phyloP scores from a whole-genome alignment of 2,113 vertebrate genomes.

The Heliornis fulica region DNA sequence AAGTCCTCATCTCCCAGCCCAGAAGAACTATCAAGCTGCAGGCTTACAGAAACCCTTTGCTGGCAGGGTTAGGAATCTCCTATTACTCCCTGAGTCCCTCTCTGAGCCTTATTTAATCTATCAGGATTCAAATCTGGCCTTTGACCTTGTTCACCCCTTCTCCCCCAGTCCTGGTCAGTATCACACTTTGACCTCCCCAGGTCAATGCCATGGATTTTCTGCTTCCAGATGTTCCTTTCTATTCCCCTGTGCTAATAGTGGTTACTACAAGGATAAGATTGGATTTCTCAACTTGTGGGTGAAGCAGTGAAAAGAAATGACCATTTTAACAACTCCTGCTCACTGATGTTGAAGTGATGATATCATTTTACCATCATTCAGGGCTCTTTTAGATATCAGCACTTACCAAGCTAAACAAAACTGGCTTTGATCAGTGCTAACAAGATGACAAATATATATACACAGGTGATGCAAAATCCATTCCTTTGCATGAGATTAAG shows the following conservation, averaged over 20 bases:
- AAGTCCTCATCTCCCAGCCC: not conserved
- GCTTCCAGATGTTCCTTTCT: slow-evolving; percentile 25
- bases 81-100: not conserved
- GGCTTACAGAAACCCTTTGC: not conserved
- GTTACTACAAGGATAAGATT: slow-evolving; percentile 24
- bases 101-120: slow-evolving; percentile 32
- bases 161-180: not conserved
- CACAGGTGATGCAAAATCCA: slow-evolving; percentile 27
- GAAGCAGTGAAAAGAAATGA: slow-evolving; percentile 58
- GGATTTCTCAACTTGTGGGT: slow-evolving; percentile 41
- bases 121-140: slow-evolving; percentile 43
- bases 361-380: slow-evolving; percentile 34
- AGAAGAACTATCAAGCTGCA: not conserved
- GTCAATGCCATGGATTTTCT: slow-evolving; percentile 69
- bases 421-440: slow-evolving; percentile 59
- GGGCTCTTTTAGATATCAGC: slow-evolving; percentile 7
- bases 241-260: slow-evolving; percentile 4
- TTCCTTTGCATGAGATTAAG: slow-evolving; percentile 36
- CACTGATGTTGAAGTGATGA: slow-evolving; percentile 42
- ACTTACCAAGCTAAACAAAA: slow-evolving; percentile 43
- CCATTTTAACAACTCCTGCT: slow-evolving; percentile 43
- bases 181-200: not conserved
- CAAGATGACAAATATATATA: slow-evolving; percentile 26
- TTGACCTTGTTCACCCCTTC: not conserved
- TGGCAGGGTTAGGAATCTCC: slow-evolving; percentile 2